These are phyloP conservation scores for Meandrina meandrites DNA, from an alignment of 92 coral and sea anemone species.

Conservation along the genomic window DNA sequence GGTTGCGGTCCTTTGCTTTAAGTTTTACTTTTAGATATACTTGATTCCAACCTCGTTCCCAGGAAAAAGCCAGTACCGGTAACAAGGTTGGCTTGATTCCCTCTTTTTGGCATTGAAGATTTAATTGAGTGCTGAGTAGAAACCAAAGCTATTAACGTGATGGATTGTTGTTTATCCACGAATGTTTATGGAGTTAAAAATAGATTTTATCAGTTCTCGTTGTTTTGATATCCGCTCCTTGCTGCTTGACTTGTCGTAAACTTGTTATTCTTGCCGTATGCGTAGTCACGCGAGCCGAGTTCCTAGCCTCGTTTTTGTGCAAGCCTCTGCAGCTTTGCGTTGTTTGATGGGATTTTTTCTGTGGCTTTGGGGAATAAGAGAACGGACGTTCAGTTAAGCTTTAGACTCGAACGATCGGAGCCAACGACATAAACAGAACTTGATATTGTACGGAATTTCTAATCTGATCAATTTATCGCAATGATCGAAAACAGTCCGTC, in stretches of 20 bases:
- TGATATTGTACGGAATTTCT: constrained; percentile 2
- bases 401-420: neutral
- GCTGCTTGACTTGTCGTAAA: neutral
- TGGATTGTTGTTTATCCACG: constrained; percentile 7
- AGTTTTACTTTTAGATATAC: no score
- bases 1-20: no score
- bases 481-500: neutral
- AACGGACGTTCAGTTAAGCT: neutral
- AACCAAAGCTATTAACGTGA: neutral
- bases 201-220: constrained; percentile 11
- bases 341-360: constrained; percentile 1
- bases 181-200: constrained; percentile 1
- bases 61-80: no score
- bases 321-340: neutral
- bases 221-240: constrained; percentile 5
- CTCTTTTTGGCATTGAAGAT: neutral
- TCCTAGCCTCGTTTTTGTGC: neutral
- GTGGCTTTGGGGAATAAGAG: neutral
- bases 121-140: constrained; percentile 5
- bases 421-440: neutral
- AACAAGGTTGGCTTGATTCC: no score
- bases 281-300: neutral
- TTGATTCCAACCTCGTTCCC: no score
- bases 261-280: neutral
- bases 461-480: neutral